Evolutionary conservation across 2,888 invertebrate genomes (phyloP), one percentile per base, ranked within the genome.

Genomic region (Phengaris arion): DNA sequence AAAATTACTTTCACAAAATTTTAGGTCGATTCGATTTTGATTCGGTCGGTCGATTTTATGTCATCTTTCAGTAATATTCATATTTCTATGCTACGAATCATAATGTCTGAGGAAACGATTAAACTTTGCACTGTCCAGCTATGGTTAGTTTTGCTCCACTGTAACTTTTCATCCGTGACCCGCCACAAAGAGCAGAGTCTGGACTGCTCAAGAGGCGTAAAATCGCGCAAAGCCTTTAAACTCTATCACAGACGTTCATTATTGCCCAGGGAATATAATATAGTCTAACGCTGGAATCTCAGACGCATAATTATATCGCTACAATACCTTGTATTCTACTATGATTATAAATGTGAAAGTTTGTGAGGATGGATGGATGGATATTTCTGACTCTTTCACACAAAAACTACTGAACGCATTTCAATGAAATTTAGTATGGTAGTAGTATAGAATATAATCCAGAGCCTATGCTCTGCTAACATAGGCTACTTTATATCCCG

Each of bases 241-340:
- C 77, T 80, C 82, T 81, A 81, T 82, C 83, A 83, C 81, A 83
- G 81, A 83, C 83, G 84, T 85, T 83, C 83, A 85, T 86, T 85
- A 85, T 80, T 48, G 51, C 22, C 22, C 48, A 55, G 22, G 68
- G 74, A 45, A 68, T 54, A 69, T 77, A 75, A 74, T 78, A 74
- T 76, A 75, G 74, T 77, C 76, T 79, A 77, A 74, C 69, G 75
- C 64, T 64, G 35, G 12, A 35, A 35, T 12, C 6, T 64, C 15
- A 35, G 10, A 64, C 12, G 64, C 64, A 35, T 57, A 6, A 7
- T 35, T 35, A 1, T 35, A 64, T 2, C 4, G 48, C 6, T 48
- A 5, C 48, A 48, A 15, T 22, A 15, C 9, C n/a, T 10, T 6
- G 15, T 57, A 8, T 57, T 22, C 22, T 22, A 22, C 22, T 22